Conservation (phyloP, 1,140 invertebrate genomes). For the Pemphigus obesinymphae region DNA sequence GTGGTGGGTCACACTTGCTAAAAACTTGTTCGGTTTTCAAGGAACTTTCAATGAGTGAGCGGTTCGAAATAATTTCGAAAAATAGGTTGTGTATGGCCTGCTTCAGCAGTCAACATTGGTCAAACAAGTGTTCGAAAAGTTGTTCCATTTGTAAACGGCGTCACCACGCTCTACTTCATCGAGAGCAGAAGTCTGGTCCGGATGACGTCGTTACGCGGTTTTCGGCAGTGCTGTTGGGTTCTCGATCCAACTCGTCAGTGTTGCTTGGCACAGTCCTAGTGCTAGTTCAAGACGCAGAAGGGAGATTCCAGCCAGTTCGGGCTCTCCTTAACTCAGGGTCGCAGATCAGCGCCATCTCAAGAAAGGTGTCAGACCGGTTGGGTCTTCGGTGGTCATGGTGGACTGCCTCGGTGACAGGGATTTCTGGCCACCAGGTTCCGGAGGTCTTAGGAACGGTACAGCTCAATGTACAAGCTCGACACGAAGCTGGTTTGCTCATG, state of each 20-base stretch:
- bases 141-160: background rate
- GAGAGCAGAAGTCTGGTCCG: background rate
- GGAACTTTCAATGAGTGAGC: background rate
- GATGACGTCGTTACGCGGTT: too few relatives aligned
- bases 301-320: background rate
- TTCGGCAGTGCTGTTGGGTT: background rate
- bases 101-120: background rate
- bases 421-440: background rate
- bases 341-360: background rate
- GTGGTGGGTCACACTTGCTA: background rate
- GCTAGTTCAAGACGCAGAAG: background rate
- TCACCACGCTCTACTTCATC: background rate
- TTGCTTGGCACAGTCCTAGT: background rate
- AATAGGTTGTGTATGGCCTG: background rate
- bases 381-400: background rate
- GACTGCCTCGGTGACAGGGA: background rate
- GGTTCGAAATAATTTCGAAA: background rate
- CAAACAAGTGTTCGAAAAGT: background rate
- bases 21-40: background rate
- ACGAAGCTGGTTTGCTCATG: background rate
- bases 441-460: background rate
- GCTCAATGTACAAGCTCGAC: background rate
- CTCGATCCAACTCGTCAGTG: background rate
- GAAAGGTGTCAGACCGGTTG: background rate
- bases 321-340: background rate